Base-by-base conservation (phyloP, 2,888 invertebrate species). In the Hirtodrosophila confusa region DNA sequence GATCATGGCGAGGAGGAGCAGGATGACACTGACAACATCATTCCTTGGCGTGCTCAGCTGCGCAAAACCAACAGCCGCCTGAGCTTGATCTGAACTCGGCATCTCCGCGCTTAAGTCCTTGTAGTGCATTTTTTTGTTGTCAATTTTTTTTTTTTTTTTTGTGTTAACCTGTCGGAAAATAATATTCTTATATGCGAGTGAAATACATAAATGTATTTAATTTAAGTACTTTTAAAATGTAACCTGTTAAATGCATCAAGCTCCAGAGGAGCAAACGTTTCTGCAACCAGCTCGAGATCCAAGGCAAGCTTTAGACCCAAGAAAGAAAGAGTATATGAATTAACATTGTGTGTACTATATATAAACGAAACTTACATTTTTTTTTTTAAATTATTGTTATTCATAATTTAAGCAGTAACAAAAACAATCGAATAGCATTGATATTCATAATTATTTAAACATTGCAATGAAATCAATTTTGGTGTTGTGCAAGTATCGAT, bases 21-120 rank as follows among this genome's bases (percentile, higher is more conserved):
- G 61, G 93, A 94, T 39, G 94, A 94, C 69, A 93, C 92, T 61
- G 93, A 94, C 33, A 94, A 94, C 86, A 96, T 97, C 53, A 97
- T 97, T 67, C 97, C 97, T 1, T 97, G 97, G 97, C 93, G 97
- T 86, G 96, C 97, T 31, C 96, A 97, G 88, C 92, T 97, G 47
- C 94, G 97, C 89, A 97, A 97, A 92, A 97, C 97, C 11, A 97
- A 97, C 91, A 97, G 97, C 93, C 96, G 96, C 90, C 93, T 97
- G 67, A 97, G 96, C 91, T 93, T 97, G 80, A 93, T 97, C 88
- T 96, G 90, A 94, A 12, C 17, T 12, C 9, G 23, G 3, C 31
- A 33, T 23, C 33, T 37, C 37, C 36, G 27, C 36, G 45, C 11
- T 58, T 56, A 60, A 55, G 72, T 57, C 54, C 55, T 47, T 54